These are phyloP conservation scores for Macropodus opercularis DNA, from an alignment of 2,797 vertebrate genomes.

Conservation along the genomic window DNA sequence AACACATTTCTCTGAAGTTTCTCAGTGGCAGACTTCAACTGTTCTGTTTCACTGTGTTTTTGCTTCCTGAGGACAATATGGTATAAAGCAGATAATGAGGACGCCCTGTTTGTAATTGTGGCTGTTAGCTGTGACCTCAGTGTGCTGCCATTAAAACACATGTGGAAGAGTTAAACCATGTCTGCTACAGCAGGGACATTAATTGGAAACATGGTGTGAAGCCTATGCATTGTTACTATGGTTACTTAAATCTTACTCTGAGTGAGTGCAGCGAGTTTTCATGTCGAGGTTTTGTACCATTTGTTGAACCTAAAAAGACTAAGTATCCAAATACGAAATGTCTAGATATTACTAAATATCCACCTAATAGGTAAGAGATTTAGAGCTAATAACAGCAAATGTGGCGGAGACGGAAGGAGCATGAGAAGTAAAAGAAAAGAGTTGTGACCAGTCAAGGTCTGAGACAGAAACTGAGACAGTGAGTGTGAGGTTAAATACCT, in stretches of 20 bases:
- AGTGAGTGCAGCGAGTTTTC: background rate
- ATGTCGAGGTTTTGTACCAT: too few species aligned
- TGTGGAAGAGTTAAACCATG: background rate
- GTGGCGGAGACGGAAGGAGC: constrained; percentile 10
- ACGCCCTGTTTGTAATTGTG: background rate
- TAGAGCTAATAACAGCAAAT: background rate
- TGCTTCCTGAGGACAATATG: background rate
- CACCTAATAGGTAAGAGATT: too few species aligned
- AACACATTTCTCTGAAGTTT: background rate
- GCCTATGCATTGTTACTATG: background rate
- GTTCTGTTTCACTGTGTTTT: background rate
- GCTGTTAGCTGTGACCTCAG: background rate
- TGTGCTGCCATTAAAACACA: background rate
- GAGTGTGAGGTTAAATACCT: constrained; percentile 68
- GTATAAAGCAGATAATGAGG: constrained; percentile 11
- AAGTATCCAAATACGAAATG: too few species aligned
- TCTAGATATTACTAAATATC: too few species aligned
- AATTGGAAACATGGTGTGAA: background rate
- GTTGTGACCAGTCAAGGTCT: constrained; percentile 15
- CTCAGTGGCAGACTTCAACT: background rate
- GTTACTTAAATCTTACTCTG: constrained; percentile 1
- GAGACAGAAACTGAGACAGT: constrained; percentile 27
- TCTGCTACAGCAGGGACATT: background rate
- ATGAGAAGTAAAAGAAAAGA: background rate
- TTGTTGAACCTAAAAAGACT: too few species aligned